phyloP scores from a whole-genome alignment of 2,888 invertebrate species.

The Lasioglossum malachurum region DNA sequence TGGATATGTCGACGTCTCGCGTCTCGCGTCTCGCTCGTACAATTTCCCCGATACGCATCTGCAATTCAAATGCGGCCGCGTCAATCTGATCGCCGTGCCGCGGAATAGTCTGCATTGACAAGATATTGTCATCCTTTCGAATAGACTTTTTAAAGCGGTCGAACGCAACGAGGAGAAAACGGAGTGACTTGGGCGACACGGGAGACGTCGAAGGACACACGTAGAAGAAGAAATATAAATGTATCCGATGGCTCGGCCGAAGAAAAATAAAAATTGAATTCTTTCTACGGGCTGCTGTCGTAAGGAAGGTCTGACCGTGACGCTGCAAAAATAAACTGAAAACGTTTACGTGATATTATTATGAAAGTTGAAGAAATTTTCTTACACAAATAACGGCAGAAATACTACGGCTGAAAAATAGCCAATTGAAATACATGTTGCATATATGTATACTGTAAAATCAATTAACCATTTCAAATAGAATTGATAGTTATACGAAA shows the following conservation, averaged over 20 bases:
- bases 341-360: background rate
- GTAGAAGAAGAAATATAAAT: background rate
- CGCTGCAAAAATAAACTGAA: background rate
- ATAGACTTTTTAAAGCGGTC: constrained; percentile 25
- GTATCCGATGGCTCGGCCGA: background rate
- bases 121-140: constrained; percentile 49
- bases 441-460: too few relatives aligned
- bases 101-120: constrained; percentile 38
- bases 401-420: too few relatives aligned
- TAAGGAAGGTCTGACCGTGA: background rate
- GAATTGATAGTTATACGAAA: too few relatives aligned
- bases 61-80: constrained; percentile 56
- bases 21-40: constrained; percentile 30
- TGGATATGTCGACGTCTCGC: constrained; percentile 35
- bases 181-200: background rate
- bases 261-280: background rate
- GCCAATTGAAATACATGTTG: too few relatives aligned
- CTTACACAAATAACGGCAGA: too few relatives aligned
- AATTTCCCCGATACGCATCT: constrained; percentile 54
- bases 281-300: background rate
- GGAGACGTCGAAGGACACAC: background rate
- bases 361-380: background rate
- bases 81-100: constrained; percentile 43
- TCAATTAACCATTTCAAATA: too few relatives aligned
- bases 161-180: constrained; percentile 18